Conservation (phyloP, 2,113 vertebrate genomes). For the Neogale vison region DNA sequence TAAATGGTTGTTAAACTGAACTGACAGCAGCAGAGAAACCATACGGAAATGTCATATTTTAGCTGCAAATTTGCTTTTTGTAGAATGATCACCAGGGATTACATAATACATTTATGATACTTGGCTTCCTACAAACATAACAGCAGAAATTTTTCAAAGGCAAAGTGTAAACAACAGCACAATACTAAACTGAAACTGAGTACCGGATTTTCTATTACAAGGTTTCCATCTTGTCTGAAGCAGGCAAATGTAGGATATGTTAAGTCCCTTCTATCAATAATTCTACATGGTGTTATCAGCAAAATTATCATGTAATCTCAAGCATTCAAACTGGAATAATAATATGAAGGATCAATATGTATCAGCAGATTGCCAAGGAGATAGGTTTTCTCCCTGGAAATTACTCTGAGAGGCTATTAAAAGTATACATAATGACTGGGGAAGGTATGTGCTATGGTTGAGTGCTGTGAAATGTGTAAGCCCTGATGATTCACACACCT, state of each 20-base stretch:
- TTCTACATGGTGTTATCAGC: conserved; percentile 16
- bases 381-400: conserved; percentile 26
- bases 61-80: conserved; percentile 6
- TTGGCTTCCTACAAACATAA: conserved; percentile 17
- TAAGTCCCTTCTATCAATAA: conserved; percentile 35
- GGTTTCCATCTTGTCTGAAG: conserved; percentile 19
- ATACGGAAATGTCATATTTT: conserved; percentile 14
- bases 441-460: too few relatives aligned
- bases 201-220: background rate
- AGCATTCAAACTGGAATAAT: conserved; percentile 13
- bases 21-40: conserved; percentile 40
- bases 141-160: conserved; percentile 45
- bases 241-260: background rate
- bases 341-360: conserved; percentile 23
- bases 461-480: too few relatives aligned
- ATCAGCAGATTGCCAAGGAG: conserved; percentile 45
- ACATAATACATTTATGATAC: conserved; percentile 23
- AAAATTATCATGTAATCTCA: conserved; percentile 11
- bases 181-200: conserved; percentile 17
- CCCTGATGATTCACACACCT: too few relatives aligned
- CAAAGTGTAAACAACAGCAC: conserved; percentile 9
- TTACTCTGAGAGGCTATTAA: conserved; percentile 30
- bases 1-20: conserved; percentile 40
- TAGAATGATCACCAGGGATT: conserved; percentile 25
- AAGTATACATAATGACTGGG: conserved; percentile 29